Conservation (phyloP, 2,888 invertebrate genomes). For the Cosmia pyralina region DNA sequence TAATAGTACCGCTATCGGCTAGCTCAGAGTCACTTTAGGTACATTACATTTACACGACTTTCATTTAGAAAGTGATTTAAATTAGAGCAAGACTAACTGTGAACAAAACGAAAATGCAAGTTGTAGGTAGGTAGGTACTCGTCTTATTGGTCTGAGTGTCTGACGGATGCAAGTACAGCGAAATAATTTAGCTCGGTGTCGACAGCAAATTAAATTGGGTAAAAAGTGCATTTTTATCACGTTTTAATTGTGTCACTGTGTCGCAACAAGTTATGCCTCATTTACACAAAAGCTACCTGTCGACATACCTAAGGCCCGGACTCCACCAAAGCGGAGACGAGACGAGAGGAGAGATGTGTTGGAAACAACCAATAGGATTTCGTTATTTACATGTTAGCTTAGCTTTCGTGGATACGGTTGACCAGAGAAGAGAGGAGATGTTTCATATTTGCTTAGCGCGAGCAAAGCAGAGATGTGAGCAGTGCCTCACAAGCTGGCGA, state of each 20-base stretch:
- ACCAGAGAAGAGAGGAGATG: too few relatives aligned
- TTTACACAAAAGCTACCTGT: too few relatives aligned
- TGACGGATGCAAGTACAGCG: not conserved
- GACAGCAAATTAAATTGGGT: conserved; percentile 1
- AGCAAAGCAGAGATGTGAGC: too few relatives aligned
- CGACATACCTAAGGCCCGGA: too few relatives aligned
- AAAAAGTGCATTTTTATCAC: not conserved
- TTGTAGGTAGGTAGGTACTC: not conserved
- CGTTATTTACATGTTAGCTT: too few relatives aligned
- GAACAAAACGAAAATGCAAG: conserved; percentile 52
- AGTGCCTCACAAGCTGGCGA: too few relatives aligned
- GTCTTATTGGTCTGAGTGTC: too few relatives aligned
- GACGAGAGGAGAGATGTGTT: too few relatives aligned
- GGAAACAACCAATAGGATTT: too few relatives aligned
- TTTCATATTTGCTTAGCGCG: too few relatives aligned
- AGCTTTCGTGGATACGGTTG: too few relatives aligned
- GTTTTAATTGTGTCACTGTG: not conserved
- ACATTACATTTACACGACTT: conserved; percentile 58
- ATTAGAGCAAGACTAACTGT: conserved; percentile 45
- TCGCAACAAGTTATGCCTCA: not conserved
- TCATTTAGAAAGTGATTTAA: conserved; percentile 64
- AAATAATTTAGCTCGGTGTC: conserved; percentile 22
- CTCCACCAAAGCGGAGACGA: too few relatives aligned
- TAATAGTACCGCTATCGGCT: not conserved
- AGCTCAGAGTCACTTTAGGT: conserved; percentile 1